phyloP scores from a whole-genome alignment of 2,797 vertebrate species.

The Pempheris klunzingeri region DNA sequence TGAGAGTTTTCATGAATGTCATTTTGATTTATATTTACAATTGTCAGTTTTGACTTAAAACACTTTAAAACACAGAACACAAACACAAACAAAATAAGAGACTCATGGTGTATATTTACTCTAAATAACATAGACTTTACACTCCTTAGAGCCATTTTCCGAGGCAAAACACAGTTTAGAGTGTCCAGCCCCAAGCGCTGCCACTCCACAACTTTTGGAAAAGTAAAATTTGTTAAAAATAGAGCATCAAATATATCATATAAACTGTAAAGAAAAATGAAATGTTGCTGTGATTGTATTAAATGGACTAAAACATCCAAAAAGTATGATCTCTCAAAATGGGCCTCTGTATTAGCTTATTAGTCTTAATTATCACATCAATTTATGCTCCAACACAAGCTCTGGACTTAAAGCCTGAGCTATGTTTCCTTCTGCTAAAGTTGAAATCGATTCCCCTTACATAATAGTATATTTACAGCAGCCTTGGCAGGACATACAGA shows the following conservation, averaged over 20 bases:
- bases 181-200: conserved; percentile 12
- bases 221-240: neutral
- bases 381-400: conserved; percentile 42
- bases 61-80: conserved; percentile 4
- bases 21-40: conserved; percentile 24
- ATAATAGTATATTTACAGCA: conserved; percentile 81
- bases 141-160: conserved; percentile 7
- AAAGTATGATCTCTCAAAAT: neutral
- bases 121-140: neutral
- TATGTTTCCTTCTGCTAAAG: conserved; percentile 64
- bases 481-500: conserved; percentile 75
- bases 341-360: neutral
- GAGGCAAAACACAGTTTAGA: neutral
- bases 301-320: neutral
- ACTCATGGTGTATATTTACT: neutral
- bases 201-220: neutral
- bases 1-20: conserved; percentile 18
- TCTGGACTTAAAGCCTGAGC: conserved; percentile 47
- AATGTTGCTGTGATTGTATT: neutral
- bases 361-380: conserved; percentile 35
- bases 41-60: conserved; percentile 3
- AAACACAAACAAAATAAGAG: neutral
- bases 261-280: neutral
- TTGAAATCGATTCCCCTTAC: conserved; percentile 76
- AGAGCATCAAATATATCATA: neutral